Conservation (phyloP, 2,113 vertebrate genomes). For the Lamprotornis superbus region DNA sequence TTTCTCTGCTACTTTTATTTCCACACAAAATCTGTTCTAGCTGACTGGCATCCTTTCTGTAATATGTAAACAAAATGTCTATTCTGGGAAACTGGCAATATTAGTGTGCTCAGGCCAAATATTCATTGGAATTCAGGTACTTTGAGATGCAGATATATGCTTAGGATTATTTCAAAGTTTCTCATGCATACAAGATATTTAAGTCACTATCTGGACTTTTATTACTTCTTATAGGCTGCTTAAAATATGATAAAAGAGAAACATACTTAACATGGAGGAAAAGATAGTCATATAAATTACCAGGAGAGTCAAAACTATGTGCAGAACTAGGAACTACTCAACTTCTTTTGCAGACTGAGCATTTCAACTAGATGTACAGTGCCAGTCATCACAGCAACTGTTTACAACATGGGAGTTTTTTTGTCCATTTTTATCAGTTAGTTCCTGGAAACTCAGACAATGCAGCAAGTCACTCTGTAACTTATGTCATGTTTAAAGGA, state of each 20-base stretch:
- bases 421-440: not conserved
- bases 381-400: not conserved
- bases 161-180: not conserved
- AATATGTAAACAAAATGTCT: not conserved
- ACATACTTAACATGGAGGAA: not conserved
- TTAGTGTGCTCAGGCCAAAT: not conserved
- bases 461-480: not conserved
- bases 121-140: not conserved
- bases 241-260: not conserved
- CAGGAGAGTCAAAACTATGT: not conserved
- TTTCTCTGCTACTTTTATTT: not conserved
- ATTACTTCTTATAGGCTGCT: not conserved
- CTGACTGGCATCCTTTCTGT: not conserved
- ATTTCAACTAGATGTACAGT: not conserved
- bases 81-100: not conserved
- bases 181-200: not conserved
- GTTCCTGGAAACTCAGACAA: not conserved
- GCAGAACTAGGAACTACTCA: not conserved
- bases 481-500: not conserved
- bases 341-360: not conserved
- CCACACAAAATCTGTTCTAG: not conserved
- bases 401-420: not conserved
- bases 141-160: not conserved
- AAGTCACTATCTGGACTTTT: not conserved
- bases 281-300: not conserved